Base-by-base conservation (phyloP, 1,140 invertebrate genomes). In the Marisa cornuarietis region DNA sequence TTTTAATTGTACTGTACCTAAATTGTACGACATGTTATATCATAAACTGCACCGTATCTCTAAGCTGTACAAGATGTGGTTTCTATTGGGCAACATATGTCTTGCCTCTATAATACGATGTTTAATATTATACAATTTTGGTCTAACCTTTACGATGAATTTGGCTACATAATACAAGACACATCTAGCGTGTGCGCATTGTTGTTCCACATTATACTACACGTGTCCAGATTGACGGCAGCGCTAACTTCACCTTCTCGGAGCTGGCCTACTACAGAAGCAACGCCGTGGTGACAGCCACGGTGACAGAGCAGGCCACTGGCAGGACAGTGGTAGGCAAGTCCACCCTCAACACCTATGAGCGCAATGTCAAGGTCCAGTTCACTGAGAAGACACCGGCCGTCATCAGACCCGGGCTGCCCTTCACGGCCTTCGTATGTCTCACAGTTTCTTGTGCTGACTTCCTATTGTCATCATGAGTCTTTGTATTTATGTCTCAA, bases 371-470 rank as follows among this genome's bases (percentile, higher is more conserved):
- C 24, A 76, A 76, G 31, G 65, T 76, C 14, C 49, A 76, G 62
- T 76, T 76, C 74, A 76, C 58, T 0, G 74, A 76, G 74, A 16
- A 42, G 26, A 76, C 74, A 7, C 61, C 74, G 1, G 62, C 74
- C 20, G 74, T 76, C 10, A 65, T 62, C 51, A 62, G 65, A 18
- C 74, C 74, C 26, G 65, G 51, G 13, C 58, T 76, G 61, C 74
- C 74, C 18, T 76, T 76, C 74, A 65, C 74, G 1, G 74, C 74
- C 24, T 65, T 49, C 26, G 74, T 76, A 42, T n/a, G 74, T 76
- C 18, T 71, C 31, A 42, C 31, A n/a, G 31, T 42, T 42, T 6
- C 31, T 42, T 42, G 2, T 42, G 31, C 31, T 42, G 31, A 42
- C 31, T 2, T 42, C 31, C 2, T 6, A 6, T 42, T 42, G 31